A percentile compares a stretch with the other conserved stretches of the same genome.
These are phyloP conservation scores for Adelges cooleyi DNA, from an alignment of 1,140 invertebrate genomes.

Conservation along the genomic window DNA sequence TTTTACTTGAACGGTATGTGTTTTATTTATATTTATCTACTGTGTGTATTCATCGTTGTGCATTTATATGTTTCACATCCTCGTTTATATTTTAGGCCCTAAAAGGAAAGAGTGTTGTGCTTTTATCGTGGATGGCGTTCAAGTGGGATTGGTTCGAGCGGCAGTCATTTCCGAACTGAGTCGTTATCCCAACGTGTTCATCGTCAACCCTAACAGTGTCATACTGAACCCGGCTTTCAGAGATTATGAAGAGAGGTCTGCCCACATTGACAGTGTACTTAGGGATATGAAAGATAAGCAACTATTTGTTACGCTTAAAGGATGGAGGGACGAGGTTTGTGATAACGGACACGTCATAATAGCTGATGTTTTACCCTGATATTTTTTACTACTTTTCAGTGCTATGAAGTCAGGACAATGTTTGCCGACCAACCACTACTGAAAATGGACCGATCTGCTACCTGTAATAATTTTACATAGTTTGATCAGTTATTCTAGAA, in stretches of 20 bases:
- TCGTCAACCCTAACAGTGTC: conserved; percentile 48
- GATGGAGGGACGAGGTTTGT: conserved; percentile 79
- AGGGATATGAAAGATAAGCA: conserved; percentile 54
- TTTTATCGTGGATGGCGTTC: conserved; percentile 72
- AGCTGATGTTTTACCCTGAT: too few species aligned
- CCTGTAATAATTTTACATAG: conserved; percentile 48
- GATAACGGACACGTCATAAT: too few species aligned
- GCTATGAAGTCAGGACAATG: conserved; percentile 67
- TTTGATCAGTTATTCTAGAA: not conserved
- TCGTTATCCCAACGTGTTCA: conserved; percentile 65
- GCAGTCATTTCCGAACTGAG: conserved; percentile 68
- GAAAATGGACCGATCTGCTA: conserved; percentile 84
- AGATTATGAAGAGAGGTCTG: conserved; percentile 66
- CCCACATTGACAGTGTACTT: conserved; percentile 65
- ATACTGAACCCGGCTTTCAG: conserved; percentile 72
- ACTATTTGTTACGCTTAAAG: conserved; percentile 58
- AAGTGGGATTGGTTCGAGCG: conserved; percentile 73
- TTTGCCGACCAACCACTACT: conserved; percentile 59
- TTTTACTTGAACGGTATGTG: conserved; percentile 68
- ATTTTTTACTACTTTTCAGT: conserved; percentile 43
- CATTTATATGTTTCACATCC: not conserved
- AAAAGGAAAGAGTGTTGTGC: conserved; percentile 64
- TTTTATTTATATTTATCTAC: not conserved
- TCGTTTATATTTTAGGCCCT: conserved; percentile 46
- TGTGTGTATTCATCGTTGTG: not conserved